Conservation (phyloP, 2,888 invertebrate species). For the Azorinus chamasolen region DNA sequence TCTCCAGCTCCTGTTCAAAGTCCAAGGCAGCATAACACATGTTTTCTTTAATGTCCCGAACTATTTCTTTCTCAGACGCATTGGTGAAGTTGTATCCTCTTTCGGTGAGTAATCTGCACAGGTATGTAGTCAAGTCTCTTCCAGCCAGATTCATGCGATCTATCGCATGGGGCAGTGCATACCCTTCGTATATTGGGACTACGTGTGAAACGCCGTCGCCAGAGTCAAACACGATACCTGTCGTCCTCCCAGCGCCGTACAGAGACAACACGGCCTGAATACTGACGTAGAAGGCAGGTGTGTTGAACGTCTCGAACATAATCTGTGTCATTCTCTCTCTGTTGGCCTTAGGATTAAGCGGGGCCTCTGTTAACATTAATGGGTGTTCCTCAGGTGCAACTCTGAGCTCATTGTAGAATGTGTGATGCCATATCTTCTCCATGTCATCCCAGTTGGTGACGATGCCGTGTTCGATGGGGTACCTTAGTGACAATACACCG, state of each 20-base stretch:
- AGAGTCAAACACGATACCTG: conserved; percentile 86
- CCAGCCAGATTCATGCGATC: conserved; percentile 72
- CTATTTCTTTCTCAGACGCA: conserved; percentile 64
- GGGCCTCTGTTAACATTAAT: conserved; percentile 41
- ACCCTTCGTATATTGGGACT: conserved; percentile 95
- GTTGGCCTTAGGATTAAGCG: conserved; percentile 54
- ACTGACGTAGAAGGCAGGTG: conserved; percentile 78
- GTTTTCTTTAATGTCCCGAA: conserved; percentile 69
- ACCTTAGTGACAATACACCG: conserved; percentile 10
- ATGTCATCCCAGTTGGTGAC: conserved; percentile 26
- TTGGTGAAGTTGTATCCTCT: conserved; percentile 86
- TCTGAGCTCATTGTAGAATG: conserved; percentile 85
- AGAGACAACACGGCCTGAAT: conserved; percentile 80
- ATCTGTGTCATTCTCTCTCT: conserved; percentile 62
- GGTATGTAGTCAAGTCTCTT: conserved; percentile 72
- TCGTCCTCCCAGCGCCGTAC: conserved; percentile 90
- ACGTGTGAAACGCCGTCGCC: conserved; percentile 88
- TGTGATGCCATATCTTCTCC: conserved; percentile 24
- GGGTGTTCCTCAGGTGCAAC: conserved; percentile 98
- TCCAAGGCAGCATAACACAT: conserved; percentile 69
- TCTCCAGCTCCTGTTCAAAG: conserved; percentile 73
- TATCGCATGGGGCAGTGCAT: conserved; percentile 76
- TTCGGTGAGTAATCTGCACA: conserved; percentile 80
- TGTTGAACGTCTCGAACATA: conserved; percentile 69
- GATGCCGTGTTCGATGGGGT: conserved; percentile 77